These are phyloP conservation scores for Chaitophorus viminalis DNA, from an alignment of 2,888 invertebrate species.

Conservation along the genomic window DNA sequence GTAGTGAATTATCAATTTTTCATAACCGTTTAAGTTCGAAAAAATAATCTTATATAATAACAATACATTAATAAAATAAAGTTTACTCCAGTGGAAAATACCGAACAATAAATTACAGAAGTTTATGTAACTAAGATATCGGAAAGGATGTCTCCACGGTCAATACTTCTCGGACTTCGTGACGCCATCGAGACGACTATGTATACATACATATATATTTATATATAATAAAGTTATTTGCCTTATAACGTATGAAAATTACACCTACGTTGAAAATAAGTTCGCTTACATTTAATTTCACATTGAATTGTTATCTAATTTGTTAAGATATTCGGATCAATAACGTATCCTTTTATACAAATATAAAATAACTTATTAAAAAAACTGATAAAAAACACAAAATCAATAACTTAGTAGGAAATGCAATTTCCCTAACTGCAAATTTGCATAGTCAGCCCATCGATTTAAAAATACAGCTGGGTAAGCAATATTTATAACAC, in stretches of 20 bases:
- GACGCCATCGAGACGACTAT: neutral
- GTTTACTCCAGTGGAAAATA: neutral
- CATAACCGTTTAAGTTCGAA: neutral
- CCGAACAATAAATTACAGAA: neutral
- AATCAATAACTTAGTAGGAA: neutral
- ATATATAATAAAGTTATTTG: neutral
- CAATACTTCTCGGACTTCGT: neutral
- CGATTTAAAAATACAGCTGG: neutral
- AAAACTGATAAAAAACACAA: neutral
- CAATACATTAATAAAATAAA: neutral
- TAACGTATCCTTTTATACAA: neutral
- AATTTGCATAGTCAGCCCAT: constrained; percentile 1
- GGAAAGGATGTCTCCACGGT: neutral
- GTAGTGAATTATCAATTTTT: neutral
- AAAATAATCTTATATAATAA: neutral
- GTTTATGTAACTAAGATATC: neutral
- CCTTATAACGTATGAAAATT: neutral
- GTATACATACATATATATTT: too few relatives aligned
- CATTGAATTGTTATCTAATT: neutral
- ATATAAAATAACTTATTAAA: neutral
- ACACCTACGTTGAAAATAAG: neutral
- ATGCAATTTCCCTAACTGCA: neutral
- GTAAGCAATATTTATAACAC: neutral
- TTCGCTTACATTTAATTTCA: too few relatives aligned
- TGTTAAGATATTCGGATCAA: neutral